Evolutionary conservation across 2,888 invertebrate species (phyloP).

Genomic region (Odontocolon sp.): DNA sequence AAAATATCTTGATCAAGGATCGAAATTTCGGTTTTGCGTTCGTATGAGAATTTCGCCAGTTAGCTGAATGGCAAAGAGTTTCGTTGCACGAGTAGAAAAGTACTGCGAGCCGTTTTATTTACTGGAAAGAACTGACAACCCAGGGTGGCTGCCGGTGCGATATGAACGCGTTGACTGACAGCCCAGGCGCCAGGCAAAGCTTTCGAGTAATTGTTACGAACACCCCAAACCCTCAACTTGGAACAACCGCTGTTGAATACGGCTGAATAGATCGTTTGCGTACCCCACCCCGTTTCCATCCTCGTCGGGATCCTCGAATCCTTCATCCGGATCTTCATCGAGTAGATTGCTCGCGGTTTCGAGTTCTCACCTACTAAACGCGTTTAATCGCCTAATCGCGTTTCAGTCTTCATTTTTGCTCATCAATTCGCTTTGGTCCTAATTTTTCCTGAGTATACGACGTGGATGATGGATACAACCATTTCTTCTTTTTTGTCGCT

Average conservation of each 20-base stretch:
- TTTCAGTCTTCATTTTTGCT: too few relatives aligned
- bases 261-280: constrained; percentile 38
- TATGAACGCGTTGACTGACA: constrained; percentile 59
- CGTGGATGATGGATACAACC: too few relatives aligned
- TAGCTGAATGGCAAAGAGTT: constrained; percentile 29
- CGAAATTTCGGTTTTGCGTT: background rate
- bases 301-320: constrained; percentile 1
- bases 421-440: too few relatives aligned
- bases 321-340: constrained; percentile 5
- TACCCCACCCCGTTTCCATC: constrained; percentile 22
- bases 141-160: constrained; percentile 46
- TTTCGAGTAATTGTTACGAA: constrained; percentile 61
- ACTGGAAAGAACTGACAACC: constrained; percentile 59
- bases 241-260: constrained; percentile 28
- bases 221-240: constrained; percentile 46
- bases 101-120: constrained; percentile 54
- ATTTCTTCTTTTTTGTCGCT: too few relatives aligned
- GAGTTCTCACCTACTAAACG: too few relatives aligned
- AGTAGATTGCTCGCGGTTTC: background rate
- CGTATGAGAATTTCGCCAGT: background rate
- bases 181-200: constrained; percentile 54
- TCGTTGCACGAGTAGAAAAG: constrained; percentile 46
- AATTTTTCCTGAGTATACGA: too few relatives aligned
- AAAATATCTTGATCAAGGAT: background rate
- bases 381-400: too few relatives aligned